Evolutionary conservation across 2,113 vertebrate species (phyloP).

Genomic region (Hemibates koningsi): DNA sequence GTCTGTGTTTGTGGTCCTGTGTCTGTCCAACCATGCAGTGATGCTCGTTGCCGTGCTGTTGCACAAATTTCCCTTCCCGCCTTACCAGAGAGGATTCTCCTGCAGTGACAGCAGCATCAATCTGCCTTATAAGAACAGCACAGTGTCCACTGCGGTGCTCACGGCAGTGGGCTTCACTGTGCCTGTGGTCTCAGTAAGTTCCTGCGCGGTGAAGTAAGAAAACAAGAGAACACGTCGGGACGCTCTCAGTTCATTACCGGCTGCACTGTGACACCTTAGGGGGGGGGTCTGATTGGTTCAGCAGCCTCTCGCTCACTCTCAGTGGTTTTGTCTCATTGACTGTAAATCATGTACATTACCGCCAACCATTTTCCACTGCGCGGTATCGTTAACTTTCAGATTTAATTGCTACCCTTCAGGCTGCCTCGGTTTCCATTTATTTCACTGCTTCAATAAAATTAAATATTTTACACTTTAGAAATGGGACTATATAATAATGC

Average conservation of each 20-base stretch:
- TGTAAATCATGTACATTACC: not conserved
- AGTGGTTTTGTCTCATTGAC: not conserved
- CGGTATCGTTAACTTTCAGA: not conserved
- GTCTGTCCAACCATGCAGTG: constrained; percentile 51
- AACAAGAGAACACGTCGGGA: not conserved
- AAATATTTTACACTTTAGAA: not conserved
- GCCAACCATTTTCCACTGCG: not conserved
- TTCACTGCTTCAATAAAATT: not conserved
- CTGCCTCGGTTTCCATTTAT: not conserved
- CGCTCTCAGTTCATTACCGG: not conserved
- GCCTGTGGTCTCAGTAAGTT: constrained; percentile 76
- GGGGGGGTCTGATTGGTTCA: not conserved
- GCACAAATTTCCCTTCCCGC: constrained; percentile 56
- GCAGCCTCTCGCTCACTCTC: not conserved
- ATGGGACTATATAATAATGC: not conserved
- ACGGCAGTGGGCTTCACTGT: constrained; percentile 64
- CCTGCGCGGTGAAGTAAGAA: constrained; percentile 35
- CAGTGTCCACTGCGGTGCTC: constrained; percentile 63
- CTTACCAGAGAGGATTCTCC: constrained; percentile 70
- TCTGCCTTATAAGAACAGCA: constrained; percentile 63
- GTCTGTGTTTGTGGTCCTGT: not conserved
- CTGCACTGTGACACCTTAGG: not conserved
- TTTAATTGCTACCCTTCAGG: not conserved
- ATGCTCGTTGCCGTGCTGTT: constrained; percentile 59
- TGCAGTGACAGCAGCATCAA: constrained; percentile 49